These are phyloP conservation scores for Pogoniulus pusillus DNA, from an alignment of 2,797 vertebrate species.

Conservation along the genomic window DNA sequence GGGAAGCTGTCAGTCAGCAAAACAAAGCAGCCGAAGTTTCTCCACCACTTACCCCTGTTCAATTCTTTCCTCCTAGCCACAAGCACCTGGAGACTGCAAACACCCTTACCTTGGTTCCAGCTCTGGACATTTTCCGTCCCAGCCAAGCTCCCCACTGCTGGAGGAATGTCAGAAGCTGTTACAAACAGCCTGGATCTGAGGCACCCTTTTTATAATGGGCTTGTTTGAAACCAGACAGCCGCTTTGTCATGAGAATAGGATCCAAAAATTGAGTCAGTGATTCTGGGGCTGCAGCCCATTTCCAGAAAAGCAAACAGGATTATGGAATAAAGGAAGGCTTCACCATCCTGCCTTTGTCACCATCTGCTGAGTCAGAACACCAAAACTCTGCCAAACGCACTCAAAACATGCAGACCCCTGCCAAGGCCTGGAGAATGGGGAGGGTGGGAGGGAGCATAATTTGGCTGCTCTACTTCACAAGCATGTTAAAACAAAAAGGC, in stretches of 20 bases:
- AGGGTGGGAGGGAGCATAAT: neutral
- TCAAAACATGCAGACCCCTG: conserved; percentile 43
- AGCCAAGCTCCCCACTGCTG: conserved; percentile 45
- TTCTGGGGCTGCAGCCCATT: conserved; percentile 89
- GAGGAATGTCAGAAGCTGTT: conserved; percentile 65
- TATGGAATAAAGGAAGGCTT: conserved; percentile 86
- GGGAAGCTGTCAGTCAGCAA: neutral
- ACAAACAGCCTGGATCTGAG: conserved; percentile 52
- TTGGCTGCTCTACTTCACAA: conserved; percentile 11
- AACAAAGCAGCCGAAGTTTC: neutral
- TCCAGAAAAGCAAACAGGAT: conserved; percentile 93
- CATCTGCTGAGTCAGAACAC: conserved; percentile 77
- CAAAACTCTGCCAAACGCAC: conserved; percentile 70
- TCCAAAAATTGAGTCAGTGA: conserved; percentile 98
- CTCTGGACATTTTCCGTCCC: conserved; percentile 73
- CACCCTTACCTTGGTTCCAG: conserved; percentile 73
- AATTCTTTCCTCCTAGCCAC: neutral
- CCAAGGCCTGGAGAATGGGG: neutral
- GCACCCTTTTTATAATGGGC: conserved; percentile 82
- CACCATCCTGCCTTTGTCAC: conserved; percentile 66
- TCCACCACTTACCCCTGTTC: neutral
- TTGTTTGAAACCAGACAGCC: conserved; percentile 82
- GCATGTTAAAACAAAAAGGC: neutral
- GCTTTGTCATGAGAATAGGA: conserved; percentile 96
- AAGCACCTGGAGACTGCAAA: neutral